phyloP scores from a whole-genome alignment of 2,797 vertebrate genomes.

The Clarias platycephalus region DNA sequence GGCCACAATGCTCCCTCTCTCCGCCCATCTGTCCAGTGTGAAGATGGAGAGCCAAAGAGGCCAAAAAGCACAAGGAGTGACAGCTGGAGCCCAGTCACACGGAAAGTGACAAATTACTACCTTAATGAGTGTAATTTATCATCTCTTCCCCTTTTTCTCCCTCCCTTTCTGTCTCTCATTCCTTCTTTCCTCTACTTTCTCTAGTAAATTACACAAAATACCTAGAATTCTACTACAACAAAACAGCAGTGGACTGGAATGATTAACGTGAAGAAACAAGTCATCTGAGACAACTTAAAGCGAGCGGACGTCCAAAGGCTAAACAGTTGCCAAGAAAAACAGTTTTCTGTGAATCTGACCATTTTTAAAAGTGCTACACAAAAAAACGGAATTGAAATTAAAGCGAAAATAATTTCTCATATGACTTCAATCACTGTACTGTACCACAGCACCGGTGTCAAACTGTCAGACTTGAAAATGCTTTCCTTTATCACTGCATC shows the following conservation, averaged over 20 bases:
- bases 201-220: constrained; percentile 31
- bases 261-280: constrained; percentile 31
- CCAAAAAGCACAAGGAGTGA: constrained; percentile 74
- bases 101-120: constrained; percentile 85
- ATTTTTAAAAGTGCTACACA: too few relatives aligned
- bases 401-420: not conserved
- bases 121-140: constrained; percentile 85
- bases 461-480: not conserved
- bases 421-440: not conserved
- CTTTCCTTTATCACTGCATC: not conserved
- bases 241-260: constrained; percentile 42
- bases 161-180: constrained; percentile 39
- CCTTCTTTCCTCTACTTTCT: constrained; percentile 55
- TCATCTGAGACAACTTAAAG: constrained; percentile 31
- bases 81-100: constrained; percentile 83
- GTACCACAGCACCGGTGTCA: not conserved
- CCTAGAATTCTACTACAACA: constrained; percentile 38
- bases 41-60: constrained; percentile 67
- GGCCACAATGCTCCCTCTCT: constrained; percentile 65
- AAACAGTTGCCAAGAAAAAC: constrained; percentile 22
- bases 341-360: too few relatives aligned
- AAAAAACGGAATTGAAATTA: not conserved
- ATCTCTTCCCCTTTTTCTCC: constrained; percentile 69
- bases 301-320: not conserved
- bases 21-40: constrained; percentile 76